A percentile compares a stretch with the other conserved stretches of the same genome.
phyloP scores from a whole-genome alignment of 2,113 vertebrate species.

The Andinoacara biseriatus region DNA sequence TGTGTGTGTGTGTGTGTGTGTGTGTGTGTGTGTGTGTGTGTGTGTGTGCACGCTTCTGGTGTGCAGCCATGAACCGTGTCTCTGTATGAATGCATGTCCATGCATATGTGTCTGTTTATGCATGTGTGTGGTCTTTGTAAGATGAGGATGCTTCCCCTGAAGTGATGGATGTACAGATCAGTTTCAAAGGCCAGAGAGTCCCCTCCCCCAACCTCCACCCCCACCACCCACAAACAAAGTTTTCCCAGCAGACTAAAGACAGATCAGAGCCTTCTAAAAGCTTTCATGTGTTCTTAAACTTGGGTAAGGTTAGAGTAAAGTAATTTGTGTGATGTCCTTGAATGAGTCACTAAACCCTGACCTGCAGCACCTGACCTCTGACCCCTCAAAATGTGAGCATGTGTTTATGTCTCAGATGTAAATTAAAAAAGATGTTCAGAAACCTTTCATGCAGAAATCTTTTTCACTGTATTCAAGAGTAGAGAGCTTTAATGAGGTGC shows the following conservation, averaged over 20 bases:
- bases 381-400: background rate
- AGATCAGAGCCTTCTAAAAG: background rate
- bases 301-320: background rate
- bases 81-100: background rate
- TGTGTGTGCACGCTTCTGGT: background rate
- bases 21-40: no score
- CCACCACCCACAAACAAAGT: constrained; percentile 18
- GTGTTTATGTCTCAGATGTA: background rate
- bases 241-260: constrained; percentile 35
- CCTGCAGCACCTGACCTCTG: background rate
- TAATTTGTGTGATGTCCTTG: background rate
- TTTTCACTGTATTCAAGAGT: background rate
- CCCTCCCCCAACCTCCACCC: background rate
- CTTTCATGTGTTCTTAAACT: constrained; percentile 13
- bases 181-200: constrained; percentile 48
- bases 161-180: constrained; percentile 51
- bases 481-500: background rate
- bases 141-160: constrained; percentile 31
- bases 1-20: no score
- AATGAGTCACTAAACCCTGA: background rate
- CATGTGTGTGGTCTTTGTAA: constrained; percentile 62
- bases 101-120: constrained; percentile 22
- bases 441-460: no score
- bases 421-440: background rate
- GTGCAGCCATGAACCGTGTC: background rate